phyloP scores from a whole-genome alignment of 2,113 vertebrate species.

The Rynchops niger region DNA sequence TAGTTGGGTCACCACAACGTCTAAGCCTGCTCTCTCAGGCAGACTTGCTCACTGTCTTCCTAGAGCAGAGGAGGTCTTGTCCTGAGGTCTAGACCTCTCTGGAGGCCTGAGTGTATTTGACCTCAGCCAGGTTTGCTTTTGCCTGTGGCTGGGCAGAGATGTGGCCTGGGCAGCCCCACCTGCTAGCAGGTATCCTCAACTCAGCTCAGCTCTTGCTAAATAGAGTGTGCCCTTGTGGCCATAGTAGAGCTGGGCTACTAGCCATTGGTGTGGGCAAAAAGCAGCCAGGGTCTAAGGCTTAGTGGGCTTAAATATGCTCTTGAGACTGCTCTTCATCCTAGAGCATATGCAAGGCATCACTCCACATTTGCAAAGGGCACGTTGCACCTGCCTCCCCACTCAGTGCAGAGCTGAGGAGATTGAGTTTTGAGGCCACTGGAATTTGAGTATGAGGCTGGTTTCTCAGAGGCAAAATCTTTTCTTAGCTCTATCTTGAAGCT shows the following conservation, averaged over 20 bases:
- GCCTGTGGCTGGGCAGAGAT: not conserved
- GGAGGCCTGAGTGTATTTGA: not conserved
- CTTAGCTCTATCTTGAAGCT: not conserved
- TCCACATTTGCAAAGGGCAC: not conserved
- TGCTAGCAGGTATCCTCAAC: not conserved
- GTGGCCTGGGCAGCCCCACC: not conserved
- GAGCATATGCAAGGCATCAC: accelerated
- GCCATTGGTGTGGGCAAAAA: not conserved
- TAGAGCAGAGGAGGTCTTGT: not conserved
- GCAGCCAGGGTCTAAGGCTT: not conserved
- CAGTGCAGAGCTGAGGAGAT: not conserved
- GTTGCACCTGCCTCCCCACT: not conserved
- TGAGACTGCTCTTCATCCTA: not conserved
- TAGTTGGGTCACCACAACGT: not conserved
- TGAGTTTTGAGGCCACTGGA: not conserved
- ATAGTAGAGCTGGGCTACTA: not conserved
- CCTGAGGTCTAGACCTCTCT: not conserved
- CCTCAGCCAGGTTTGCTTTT: not conserved
- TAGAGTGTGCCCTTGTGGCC: not conserved
- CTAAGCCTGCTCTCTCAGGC: not conserved
- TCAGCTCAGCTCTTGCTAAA: not conserved
- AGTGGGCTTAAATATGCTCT: not conserved
- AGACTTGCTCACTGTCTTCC: not conserved
- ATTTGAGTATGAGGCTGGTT: not conserved
- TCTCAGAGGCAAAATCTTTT: not conserved